These are phyloP conservation scores for Amphibalanus amphitrite DNA, from an alignment of 1,140 invertebrate species.

Conservation along the genomic window DNA sequence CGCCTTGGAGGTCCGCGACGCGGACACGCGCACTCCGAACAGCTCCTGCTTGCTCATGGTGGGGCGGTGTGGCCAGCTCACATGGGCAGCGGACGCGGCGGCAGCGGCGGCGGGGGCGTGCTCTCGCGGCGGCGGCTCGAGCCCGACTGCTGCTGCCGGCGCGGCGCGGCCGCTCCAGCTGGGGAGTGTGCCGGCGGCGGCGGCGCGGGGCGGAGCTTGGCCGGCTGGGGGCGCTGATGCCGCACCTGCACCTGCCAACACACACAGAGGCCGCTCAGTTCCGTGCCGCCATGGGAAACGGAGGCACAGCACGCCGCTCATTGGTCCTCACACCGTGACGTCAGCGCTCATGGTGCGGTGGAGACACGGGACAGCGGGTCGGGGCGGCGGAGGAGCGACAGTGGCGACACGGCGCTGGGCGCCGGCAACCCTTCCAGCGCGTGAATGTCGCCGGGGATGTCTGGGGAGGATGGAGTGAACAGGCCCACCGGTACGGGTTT, in stretches of 20 bases:
- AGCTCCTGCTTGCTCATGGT: constrained; percentile 2
- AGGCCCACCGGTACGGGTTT: not conserved
- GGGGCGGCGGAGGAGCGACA: too few species aligned
- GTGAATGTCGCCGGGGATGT: too few species aligned
- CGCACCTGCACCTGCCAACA: not conserved
- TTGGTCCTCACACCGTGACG: too few species aligned
- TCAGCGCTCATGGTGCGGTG: not conserved
- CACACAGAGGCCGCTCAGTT: not conserved
- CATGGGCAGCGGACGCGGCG: not conserved
- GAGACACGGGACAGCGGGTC: not conserved
- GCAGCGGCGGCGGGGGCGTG: not conserved
- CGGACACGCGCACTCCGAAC: not conserved
- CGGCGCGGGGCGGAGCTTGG: not conserved
- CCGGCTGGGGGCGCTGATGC: not conserved
- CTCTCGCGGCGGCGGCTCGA: too few species aligned
- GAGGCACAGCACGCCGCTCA: too few species aligned
- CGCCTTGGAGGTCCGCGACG: not conserved
- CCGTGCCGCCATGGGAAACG: not conserved
- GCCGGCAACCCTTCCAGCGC: too few species aligned
- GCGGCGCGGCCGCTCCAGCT: not conserved
- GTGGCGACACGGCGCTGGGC: not conserved
- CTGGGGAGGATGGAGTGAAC: not conserved
- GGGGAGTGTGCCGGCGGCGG: not conserved
- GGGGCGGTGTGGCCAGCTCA: not conserved
- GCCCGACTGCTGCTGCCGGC: not conserved